Conservation (phyloP, 2,113 vertebrate species). For the Crotalus viridis region DNA sequence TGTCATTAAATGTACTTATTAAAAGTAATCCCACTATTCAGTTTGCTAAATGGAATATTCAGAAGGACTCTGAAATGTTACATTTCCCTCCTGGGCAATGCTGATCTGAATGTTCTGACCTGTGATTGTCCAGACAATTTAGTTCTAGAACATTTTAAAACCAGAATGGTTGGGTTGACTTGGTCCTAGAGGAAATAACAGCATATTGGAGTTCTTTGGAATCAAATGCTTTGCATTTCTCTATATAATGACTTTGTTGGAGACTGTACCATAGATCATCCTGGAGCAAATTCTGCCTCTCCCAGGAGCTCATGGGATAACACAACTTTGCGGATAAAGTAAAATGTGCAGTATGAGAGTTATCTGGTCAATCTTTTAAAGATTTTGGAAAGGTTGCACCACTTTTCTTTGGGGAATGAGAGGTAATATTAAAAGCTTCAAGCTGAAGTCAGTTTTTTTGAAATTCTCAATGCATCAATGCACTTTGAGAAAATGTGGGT, state of each 20-base stretch:
- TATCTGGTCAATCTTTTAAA: background rate
- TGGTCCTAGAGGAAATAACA: background rate
- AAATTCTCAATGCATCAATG: background rate
- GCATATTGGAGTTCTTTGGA: background rate
- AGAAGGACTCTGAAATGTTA: background rate
- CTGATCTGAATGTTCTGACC: background rate
- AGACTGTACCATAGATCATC: background rate
- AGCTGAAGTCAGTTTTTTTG: background rate
- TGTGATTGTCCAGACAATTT: background rate
- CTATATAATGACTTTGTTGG: background rate
- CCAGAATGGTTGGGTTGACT: background rate
- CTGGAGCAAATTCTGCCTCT: background rate
- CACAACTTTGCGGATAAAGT: background rate
- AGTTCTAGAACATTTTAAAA: background rate
- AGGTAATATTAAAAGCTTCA: background rate
- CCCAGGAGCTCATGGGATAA: background rate
- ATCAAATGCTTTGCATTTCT: background rate
- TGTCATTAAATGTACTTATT: background rate
- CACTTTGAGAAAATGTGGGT: background rate
- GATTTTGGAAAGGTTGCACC: background rate
- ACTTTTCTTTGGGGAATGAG: background rate
- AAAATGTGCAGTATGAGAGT: background rate
- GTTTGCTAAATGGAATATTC: background rate
- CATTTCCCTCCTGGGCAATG: background rate
- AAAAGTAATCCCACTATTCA: accelerated